phyloP scores from a whole-genome alignment of 1,140 invertebrate genomes.

The Papilio xuthus region DNA sequence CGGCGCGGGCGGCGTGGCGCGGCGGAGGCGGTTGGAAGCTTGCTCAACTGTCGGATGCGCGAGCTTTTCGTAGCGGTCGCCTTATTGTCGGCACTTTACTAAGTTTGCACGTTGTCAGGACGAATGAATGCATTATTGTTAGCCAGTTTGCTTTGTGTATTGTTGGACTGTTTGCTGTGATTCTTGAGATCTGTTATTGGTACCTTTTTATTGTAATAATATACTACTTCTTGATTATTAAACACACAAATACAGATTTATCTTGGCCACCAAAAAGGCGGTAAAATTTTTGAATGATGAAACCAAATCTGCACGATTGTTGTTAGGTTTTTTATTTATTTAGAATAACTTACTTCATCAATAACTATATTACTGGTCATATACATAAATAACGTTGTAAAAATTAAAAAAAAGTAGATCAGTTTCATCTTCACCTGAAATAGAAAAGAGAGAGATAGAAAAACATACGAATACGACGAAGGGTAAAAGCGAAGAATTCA shows the following conservation, averaged over 20 bases:
- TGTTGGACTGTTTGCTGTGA: background rate
- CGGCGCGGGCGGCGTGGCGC: constrained; percentile 47
- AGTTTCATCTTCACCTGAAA: background rate
- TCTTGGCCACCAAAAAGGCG: background rate
- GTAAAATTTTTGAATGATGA: too few relatives aligned
- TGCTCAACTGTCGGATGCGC: constrained; percentile 61
- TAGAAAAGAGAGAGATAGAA: background rate
- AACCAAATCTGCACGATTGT: too few relatives aligned
- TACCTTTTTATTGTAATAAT: background rate
- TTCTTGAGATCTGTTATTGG: background rate
- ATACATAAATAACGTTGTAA: background rate
- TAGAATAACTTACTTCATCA: too few relatives aligned
- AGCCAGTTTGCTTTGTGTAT: constrained; percentile 10
- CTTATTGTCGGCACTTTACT: constrained; percentile 45
- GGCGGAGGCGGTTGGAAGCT: constrained; percentile 62
- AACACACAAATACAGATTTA: background rate
- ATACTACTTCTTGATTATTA: background rate
- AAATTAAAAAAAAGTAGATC: background rate
- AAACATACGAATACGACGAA: background rate
- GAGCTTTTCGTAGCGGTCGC: constrained; percentile 40
- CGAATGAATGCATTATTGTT: constrained; percentile 20
- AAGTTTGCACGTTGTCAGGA: constrained; percentile 29
- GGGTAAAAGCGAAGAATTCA: constrained; percentile 41
- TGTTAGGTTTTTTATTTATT: too few relatives aligned
- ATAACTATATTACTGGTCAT: too few relatives aligned